A percentile compares a stretch with the other conserved stretches of the same genome.
Conservation (phyloP, 2,113 vertebrate species). For the Mirza zaza region DNA sequence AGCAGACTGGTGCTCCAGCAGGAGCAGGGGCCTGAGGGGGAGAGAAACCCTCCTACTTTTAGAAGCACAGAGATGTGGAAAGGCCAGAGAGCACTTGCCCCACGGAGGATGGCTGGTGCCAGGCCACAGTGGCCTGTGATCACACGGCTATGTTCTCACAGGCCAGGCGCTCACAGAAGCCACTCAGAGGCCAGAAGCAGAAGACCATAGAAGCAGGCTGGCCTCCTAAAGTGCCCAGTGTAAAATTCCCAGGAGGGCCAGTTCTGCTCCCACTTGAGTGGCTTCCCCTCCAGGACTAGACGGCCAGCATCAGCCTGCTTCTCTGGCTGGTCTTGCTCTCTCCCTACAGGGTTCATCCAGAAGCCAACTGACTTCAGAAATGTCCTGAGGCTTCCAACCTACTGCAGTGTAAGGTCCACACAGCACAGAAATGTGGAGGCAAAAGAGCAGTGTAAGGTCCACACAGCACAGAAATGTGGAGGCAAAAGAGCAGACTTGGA, state of each 20-base stretch:
- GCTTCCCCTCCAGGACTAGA: neutral
- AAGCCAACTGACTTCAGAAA: neutral
- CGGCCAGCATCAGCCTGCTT: neutral
- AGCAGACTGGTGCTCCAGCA: neutral
- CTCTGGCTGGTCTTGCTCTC: neutral
- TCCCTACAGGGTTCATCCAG: neutral
- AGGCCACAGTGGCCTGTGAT: rapidly evolving
- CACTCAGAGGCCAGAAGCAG: too few relatives aligned
- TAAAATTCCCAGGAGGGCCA: too few relatives aligned
- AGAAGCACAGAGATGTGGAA: neutral
- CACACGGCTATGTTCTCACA: neutral
- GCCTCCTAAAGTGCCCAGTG: neutral
- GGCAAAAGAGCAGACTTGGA: neutral
- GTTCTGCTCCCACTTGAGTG: neutral
- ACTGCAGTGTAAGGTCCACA: neutral
- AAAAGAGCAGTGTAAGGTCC: neutral
- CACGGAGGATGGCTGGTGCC: rapidly evolving
- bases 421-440: neutral
- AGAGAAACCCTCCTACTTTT: neutral
- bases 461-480: neutral
- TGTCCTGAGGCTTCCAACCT: neutral
- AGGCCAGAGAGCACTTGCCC: neutral
- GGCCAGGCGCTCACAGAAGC: neutral
- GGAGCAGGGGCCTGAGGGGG: neutral
- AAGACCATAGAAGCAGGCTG: neutral